Percentiles rank a stretch among this genome's conserved stretches.
phyloP scores from a whole-genome alignment of 2,113 vertebrate species.

The Megaceryle maxima region DNA sequence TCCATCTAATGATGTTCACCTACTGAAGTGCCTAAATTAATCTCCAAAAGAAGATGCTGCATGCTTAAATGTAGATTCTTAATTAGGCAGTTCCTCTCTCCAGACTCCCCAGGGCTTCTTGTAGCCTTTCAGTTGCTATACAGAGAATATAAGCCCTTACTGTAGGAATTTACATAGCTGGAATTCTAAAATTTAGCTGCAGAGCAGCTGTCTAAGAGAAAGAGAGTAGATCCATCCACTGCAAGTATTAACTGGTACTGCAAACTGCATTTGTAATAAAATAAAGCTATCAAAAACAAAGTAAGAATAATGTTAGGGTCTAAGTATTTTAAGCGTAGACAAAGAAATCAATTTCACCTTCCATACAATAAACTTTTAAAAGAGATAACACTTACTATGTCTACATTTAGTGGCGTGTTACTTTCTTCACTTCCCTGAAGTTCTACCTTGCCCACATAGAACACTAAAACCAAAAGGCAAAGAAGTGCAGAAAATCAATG shows the following conservation, averaged over 20 bases:
- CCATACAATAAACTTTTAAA: background rate
- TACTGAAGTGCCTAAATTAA: background rate
- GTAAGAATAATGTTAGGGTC: background rate
- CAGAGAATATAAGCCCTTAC: background rate
- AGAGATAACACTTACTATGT: constrained; percentile 68
- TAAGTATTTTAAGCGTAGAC: background rate
- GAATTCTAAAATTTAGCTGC: background rate
- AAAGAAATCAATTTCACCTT: background rate
- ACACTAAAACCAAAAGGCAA: constrained; percentile 65
- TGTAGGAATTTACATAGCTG: background rate
- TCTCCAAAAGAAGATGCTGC: background rate
- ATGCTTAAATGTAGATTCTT: background rate
- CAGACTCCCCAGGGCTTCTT: background rate
- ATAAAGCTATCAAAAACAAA: background rate
- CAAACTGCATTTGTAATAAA: background rate
- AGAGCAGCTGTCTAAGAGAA: background rate
- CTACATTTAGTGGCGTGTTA: constrained; percentile 51
- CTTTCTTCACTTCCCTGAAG: constrained; percentile 62
- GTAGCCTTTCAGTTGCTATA: background rate
- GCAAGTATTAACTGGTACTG: background rate
- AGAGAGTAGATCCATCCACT: background rate
- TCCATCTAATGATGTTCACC: background rate
- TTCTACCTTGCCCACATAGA: constrained; percentile 70
- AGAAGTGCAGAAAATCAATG: background rate
- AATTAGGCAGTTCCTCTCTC: background rate